Conservation (phyloP, 2,113 vertebrate genomes). For the Thalassoma bifasciatum region DNA sequence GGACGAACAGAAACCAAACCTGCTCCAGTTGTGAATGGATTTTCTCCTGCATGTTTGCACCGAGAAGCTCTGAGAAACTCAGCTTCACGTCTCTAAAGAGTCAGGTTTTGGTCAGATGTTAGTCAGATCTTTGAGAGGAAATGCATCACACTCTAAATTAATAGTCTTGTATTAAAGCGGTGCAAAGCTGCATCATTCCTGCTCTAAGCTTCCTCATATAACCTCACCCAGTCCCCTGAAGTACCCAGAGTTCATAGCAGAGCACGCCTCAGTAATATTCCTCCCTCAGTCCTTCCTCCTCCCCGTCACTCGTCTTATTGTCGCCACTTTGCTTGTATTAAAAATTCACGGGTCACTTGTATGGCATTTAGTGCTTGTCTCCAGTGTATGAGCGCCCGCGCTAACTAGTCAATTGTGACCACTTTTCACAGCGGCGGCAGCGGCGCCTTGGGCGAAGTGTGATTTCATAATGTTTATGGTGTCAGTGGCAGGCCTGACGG, state of each 20-base stretch:
- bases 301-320: constrained; percentile 75
- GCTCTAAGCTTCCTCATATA: no score
- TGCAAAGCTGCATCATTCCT: no score
- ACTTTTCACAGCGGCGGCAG: constrained; percentile 75
- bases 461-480: constrained; percentile 81
- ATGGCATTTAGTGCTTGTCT: constrained; percentile 79
- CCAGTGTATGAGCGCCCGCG: constrained; percentile 65
- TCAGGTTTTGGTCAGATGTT: no score
- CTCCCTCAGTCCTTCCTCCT: constrained; percentile 29
- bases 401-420: constrained; percentile 83
- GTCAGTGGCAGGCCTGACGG: constrained; percentile 75
- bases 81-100: no score
- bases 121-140: no score
- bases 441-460: constrained; percentile 68
- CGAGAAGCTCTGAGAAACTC: no score
- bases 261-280: constrained; percentile 43
- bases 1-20: no score
- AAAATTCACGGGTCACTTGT: constrained; percentile 81
- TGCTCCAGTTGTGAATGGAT: no score
- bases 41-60: no score
- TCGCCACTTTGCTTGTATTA: constrained; percentile 76
- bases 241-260: constrained; percentile 1
- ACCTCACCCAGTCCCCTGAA: not conserved
- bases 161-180: no score
- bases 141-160: no score